Base-by-base conservation (phyloP, 2,797 vertebrate species). In the Halcyon badia region DNA sequence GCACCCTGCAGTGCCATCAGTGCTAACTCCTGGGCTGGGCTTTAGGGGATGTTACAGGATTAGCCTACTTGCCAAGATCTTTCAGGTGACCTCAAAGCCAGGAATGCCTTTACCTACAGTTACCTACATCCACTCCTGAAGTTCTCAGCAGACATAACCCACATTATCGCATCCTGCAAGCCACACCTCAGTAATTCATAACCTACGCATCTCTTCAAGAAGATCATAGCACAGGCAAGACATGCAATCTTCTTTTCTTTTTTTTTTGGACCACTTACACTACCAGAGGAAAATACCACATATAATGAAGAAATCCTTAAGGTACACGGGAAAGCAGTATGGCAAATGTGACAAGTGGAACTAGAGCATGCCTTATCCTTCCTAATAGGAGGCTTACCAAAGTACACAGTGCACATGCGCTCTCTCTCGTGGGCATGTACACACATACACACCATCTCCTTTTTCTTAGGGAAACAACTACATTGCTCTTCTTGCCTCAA, bases 181-280 rank as follows among this genome's bases (percentile, higher is more conserved):
- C 10, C 33, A 37, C 26, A 28, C 28, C 49, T 72, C 65, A 65
- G 41, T 17, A 84, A 69, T 26, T 12, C 49, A 25, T 33, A 73
- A 62, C 25, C 18, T n/a, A 17, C 12, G 5, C 21, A 35, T 8
- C 6, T 33, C 49, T 52, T 52, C 51, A 87, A 62, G 64, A 75
- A 56, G 9, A 31, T 33, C 35, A 64, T 20, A 20, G 15, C 8
- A 51, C 35, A 60, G 49, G 37, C 44, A 87, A 85, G 42, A 70
- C 7, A 56, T 6, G 26, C 30, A 51, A 3, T 33, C 28, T 33
- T 71, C 24, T 80, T 19, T 49, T 58, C 71, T 54, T 52, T 3
- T 54, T 39, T 42, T 42, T 42, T 42, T 7, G 35, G 30, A 24
- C 19, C 20, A 31, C 21, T 71, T 69, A 54, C 0, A 0, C 30